These are phyloP conservation scores for Enteromius anoplus DNA, from an alignment of 2,797 vertebrate genomes.

Conservation along the genomic window DNA sequence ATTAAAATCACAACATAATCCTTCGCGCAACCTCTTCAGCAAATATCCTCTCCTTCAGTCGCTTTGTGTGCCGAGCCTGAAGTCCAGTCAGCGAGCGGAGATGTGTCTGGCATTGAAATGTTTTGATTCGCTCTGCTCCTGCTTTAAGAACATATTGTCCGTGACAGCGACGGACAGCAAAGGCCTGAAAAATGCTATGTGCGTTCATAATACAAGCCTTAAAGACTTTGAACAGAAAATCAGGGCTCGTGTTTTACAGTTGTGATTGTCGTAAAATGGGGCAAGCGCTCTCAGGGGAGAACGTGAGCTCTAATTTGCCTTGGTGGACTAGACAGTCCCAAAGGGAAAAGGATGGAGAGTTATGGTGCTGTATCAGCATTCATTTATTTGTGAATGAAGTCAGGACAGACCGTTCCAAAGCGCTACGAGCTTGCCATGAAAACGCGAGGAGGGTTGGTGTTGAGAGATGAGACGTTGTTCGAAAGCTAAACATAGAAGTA, in stretches of 20 bases:
- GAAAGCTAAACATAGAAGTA: constrained; percentile 16
- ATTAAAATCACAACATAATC: constrained; percentile 58
- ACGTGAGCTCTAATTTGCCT: constrained; percentile 52
- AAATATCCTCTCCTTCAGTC: constrained; percentile 36
- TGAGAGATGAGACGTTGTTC: not conserved
- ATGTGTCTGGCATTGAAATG: constrained; percentile 42
- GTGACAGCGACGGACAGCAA: not conserved
- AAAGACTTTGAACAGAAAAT: constrained; percentile 40
- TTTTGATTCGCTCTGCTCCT: constrained; percentile 20
- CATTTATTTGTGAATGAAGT: constrained; percentile 57
- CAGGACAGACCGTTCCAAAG: constrained; percentile 27
- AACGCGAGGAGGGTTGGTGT: not conserved
- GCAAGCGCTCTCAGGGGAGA: constrained; percentile 46
- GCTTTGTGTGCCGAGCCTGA: constrained; percentile 2
- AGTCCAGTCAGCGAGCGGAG: constrained; percentile 22
- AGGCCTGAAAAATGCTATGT: not conserved
- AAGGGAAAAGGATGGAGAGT: constrained; percentile 37
- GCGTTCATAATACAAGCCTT: constrained; percentile 15
- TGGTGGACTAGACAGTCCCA: constrained; percentile 52
- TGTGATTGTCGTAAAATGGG: constrained; percentile 57
- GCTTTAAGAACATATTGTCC: constrained; percentile 12
- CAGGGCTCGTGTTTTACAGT: constrained; percentile 33
- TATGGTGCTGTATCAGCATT: constrained; percentile 49
- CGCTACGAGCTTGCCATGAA: not conserved
- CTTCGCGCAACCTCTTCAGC: constrained; percentile 36